phyloP scores from a whole-genome alignment of 1,140 invertebrate species.

The Drosophila nebulosa region DNA sequence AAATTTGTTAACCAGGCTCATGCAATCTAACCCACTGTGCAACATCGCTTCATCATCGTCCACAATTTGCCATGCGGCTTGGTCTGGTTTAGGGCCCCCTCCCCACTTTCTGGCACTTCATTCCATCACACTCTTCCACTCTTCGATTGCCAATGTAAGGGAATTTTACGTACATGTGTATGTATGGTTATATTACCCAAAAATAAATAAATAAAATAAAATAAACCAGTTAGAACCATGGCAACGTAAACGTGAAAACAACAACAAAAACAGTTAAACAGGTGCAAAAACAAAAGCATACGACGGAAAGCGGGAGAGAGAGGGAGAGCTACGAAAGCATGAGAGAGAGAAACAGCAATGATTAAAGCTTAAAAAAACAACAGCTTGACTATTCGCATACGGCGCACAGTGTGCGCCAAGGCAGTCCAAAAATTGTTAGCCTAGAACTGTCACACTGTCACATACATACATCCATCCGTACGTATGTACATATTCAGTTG shows the following conservation, averaged over 20 bases:
- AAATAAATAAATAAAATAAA: not conserved
- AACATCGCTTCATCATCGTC: not conserved
- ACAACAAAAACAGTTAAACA: slow-evolving; percentile 72
- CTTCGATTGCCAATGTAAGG: slow-evolving; percentile 46
- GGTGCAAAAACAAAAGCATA: slow-evolving; percentile 57
- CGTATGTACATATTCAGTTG: not conserved
- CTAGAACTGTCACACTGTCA: slow-evolving; percentile 18
- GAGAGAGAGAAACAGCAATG: not conserved
- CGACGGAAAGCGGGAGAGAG: not conserved
- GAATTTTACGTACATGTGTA: slow-evolving; percentile 36
- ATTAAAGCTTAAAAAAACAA: not conserved
- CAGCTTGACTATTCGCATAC: not conserved
- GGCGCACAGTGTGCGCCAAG: slow-evolving; percentile 43
- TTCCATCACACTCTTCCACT: not conserved
- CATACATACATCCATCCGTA: not conserved
- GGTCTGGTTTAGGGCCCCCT: not conserved
- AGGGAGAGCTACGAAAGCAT: too few species aligned
- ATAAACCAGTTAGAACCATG: slow-evolving; percentile 64
- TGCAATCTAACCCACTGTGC: not conserved
- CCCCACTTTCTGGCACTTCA: not conserved
- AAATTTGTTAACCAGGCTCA: not conserved
- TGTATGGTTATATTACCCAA: not conserved
- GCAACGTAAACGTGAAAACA: slow-evolving; percentile 21
- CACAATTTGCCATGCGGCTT: not conserved
- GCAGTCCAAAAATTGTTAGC: slow-evolving; percentile 6